These are phyloP conservation scores for Epiblema foenella DNA, from an alignment of 2,888 invertebrate genomes.

Conservation along the genomic window DNA sequence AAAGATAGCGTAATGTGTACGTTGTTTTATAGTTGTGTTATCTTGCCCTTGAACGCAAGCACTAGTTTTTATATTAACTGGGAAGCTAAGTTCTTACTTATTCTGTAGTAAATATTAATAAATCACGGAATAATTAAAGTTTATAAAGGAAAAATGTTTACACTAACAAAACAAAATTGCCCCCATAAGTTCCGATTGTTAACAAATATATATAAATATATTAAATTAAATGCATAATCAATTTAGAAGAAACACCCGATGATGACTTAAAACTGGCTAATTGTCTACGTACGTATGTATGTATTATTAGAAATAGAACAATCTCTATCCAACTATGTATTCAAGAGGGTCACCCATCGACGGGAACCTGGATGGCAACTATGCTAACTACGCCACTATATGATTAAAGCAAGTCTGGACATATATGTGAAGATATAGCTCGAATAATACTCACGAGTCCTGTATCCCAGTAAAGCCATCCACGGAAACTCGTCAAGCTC, in stretches of 20 bases:
- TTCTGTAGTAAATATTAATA: background rate
- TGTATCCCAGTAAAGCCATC: slow-evolving; percentile 86
- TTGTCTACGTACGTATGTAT: background rate
- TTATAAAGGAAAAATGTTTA: no score
- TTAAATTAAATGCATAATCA: background rate
- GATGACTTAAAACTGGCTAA: slow-evolving; percentile 29
- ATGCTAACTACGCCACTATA: no score
- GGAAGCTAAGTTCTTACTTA: background rate
- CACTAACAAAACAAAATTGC: no score
- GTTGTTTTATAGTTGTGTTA: slow-evolving; percentile 8
- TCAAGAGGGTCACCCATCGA: no score
- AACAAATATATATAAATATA: background rate
- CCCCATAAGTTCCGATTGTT: no score
- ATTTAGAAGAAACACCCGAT: slow-evolving; percentile 3
- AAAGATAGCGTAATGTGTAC: slow-evolving; percentile 1
- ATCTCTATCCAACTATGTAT: no score
- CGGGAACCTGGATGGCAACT: no score
- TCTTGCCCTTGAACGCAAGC: slow-evolving; percentile 6
- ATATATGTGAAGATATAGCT: no score
- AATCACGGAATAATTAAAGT: background rate
- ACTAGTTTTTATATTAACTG: slow-evolving; percentile 6
- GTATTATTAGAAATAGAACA: no score
- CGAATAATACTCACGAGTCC: slow-evolving; percentile 69
- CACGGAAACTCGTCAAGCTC: slow-evolving; percentile 88
- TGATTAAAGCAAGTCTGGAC: no score